Base-by-base conservation (phyloP, 2,113 vertebrate species). In the Corydoras maculifer region DNA sequence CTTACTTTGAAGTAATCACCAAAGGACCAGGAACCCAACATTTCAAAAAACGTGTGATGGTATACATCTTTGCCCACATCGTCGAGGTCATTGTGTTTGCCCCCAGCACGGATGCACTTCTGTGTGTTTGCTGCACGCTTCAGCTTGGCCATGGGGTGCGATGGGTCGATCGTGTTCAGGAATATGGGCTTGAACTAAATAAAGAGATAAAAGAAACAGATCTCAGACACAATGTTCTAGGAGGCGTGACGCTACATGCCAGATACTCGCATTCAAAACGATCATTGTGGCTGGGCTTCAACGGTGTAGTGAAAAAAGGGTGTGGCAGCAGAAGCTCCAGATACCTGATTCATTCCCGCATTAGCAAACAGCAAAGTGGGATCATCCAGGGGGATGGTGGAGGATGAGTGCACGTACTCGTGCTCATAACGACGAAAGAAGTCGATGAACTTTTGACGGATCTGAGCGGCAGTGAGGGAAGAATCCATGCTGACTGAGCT, bases 11-110 rank as follows among this genome's bases (percentile, higher is more conserved):
- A 98, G 78, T 99, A 99, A 87, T 99, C 95, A 12, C 97, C 96
- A 65, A 99, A 99, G 70, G 97, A 99, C 97, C 96, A 99, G 71
- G 97, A 99, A 0, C 96, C 97, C 86, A 99, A 67, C 97, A 99
- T 99, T 88, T 98, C 97, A 0, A 99, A 99, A 88, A 99, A 99
- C 59, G 97, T 75, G 35, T 43, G 35, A 8, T 43, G 35, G 35
- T 43, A 43, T 4, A 43, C 35, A 43, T 43, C 35, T 43, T 98
- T 98, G n/a, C 97, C 97, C 14, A 99, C 96, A 0, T 99, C 97
- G 0, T 99, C 97, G 77, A 99, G 87, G 82, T 99, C 97, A 0
- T 99, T 99, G 90, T 99, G 97, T 74, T 99, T 99, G 51, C 97
- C 97, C 4, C 95, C 97, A 1, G 96, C 96, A 13, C 96, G 92